A percentile compares a stretch with the other conserved stretches of the same genome.
Evolutionary conservation across 2,888 invertebrate genomes (phyloP).

Genomic region (Cephus spinipes): DNA sequence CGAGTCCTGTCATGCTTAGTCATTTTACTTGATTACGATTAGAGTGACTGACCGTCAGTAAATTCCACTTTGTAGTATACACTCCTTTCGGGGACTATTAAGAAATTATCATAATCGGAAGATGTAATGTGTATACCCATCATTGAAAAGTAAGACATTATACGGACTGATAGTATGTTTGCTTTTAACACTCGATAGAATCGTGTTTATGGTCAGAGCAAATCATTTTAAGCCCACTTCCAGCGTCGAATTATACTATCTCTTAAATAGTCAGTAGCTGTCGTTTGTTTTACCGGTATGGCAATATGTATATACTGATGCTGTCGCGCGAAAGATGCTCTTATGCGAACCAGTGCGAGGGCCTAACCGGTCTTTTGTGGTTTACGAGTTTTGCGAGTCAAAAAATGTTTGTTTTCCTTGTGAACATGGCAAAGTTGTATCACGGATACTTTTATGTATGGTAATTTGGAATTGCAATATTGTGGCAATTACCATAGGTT

Average conservation of each 20-base stretch:
- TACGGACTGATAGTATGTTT: background rate
- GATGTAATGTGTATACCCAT: background rate
- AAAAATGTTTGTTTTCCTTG: background rate
- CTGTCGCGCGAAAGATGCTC: background rate
- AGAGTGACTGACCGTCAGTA: background rate
- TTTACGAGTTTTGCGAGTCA: background rate
- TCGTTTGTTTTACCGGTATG: background rate
- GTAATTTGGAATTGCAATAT: background rate
- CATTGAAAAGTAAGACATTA: background rate
- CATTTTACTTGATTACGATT: background rate
- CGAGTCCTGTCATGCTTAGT: background rate
- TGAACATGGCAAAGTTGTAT: background rate
- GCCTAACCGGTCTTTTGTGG: background rate
- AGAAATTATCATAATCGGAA: background rate
- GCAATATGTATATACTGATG: background rate
- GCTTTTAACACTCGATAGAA: background rate
- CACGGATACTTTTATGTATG: background rate
- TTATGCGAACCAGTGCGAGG: background rate
- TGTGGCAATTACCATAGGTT: background rate
- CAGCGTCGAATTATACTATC: background rate
- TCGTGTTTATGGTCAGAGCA: background rate
- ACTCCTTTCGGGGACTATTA: background rate
- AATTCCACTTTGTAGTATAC: background rate
- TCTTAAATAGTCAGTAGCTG: background rate
- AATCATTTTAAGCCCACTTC: background rate